Percentiles rank a stretch among this genome's conserved stretches.
Conservation (phyloP, 2,797 vertebrate genomes). For the Poeciliopsis presidionis region DNA sequence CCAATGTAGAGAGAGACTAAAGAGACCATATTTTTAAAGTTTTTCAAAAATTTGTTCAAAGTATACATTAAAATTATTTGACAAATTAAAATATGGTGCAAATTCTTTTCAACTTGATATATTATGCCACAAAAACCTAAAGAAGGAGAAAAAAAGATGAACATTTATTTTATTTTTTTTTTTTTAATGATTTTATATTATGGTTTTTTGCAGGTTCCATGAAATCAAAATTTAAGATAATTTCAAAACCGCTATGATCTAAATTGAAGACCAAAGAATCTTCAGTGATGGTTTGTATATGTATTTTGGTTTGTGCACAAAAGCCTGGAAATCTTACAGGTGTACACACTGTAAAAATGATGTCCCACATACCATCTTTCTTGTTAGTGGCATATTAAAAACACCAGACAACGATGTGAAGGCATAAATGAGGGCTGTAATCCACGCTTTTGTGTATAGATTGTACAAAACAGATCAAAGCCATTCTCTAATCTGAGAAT, state of each 20-base stretch:
- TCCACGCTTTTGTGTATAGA: conserved; percentile 32
- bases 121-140: too few species aligned
- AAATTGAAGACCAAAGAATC: neutral
- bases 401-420: neutral
- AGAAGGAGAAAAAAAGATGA: neutral
- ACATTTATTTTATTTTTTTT: neutral
- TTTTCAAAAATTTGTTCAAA: neutral
- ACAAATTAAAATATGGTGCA: too few species aligned
- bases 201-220: neutral
- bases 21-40: neutral
- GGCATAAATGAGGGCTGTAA: conserved; percentile 1
- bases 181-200: neutral
- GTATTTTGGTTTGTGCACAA: neutral
- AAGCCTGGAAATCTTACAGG: neutral
- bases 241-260: neutral
- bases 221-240: neutral
- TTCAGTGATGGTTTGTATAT: neutral
- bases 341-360: neutral
- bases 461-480: conserved; percentile 35
- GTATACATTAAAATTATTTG: too few species aligned
- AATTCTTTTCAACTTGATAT: too few species aligned
- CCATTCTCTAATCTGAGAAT: conserved; percentile 51
- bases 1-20: neutral
- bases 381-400: neutral
- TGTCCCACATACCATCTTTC: conserved; percentile 6